Percentiles rank a stretch among this genome's conserved stretches.
These are phyloP conservation scores for Neotoxoptera formosana DNA, from an alignment of 1,140 invertebrate species.

Conservation along the genomic window DNA sequence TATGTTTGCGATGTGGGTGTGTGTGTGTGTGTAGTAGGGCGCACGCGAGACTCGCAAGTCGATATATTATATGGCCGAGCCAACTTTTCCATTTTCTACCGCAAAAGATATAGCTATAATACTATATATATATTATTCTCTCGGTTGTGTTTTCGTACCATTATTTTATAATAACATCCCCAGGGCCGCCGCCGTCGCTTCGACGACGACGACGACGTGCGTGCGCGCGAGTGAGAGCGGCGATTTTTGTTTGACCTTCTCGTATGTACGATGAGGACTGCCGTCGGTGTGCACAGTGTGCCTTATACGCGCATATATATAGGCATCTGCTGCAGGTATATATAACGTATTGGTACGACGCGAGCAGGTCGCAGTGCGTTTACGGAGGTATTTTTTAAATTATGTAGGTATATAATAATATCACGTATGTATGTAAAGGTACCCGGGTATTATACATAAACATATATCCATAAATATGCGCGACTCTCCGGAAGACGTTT, in stretches of 20 bases:
- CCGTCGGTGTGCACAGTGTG: background rate
- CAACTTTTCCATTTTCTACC: slow-evolving; percentile 43
- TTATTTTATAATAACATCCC: slow-evolving; percentile 53
- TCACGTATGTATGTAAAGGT: background rate
- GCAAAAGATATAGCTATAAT: slow-evolving; percentile 12
- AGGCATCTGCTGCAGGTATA: background rate
- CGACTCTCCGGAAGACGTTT: slow-evolving; percentile 25
- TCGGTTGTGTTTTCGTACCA: slow-evolving; percentile 28
- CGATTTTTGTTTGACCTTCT: slow-evolving; percentile 3
- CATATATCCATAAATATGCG: no score
- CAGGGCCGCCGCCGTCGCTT: background rate
- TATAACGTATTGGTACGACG: background rate
- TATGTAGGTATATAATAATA: background rate
- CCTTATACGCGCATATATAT: background rate
- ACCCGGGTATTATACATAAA: background rate
- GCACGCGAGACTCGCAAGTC: slow-evolving; percentile 21
- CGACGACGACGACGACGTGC: background rate
- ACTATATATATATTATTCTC: no score
- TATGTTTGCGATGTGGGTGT: no score
- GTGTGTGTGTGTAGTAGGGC: background rate
- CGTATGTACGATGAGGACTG: background rate
- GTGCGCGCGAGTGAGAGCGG: background rate
- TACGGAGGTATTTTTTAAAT: slow-evolving; percentile 2
- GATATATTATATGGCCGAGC: slow-evolving; percentile 15
- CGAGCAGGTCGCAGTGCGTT: background rate